Percentiles rank a stretch among this genome's conserved stretches.
These are phyloP conservation scores for Sphaerodactylus townsendi DNA, from an alignment of 2,113 vertebrate genomes.

Conservation along the genomic window DNA sequence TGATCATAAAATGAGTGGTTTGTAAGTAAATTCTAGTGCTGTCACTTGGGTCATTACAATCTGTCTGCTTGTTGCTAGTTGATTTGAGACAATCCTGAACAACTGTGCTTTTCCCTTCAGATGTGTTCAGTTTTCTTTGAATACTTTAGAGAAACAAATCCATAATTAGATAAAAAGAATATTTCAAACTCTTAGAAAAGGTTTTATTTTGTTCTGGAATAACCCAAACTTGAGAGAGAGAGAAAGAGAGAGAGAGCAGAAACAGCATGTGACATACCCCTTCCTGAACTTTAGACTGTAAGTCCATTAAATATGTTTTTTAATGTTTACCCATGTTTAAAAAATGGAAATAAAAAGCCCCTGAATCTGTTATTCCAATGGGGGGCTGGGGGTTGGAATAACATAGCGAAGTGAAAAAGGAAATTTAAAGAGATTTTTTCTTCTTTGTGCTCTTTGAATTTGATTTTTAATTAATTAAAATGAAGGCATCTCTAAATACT, in stretches of 20 bases:
- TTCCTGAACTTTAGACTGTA: no score
- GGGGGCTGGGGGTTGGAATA: no score
- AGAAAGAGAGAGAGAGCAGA: no score
- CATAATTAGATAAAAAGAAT: constrained; percentile 24
- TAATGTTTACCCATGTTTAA: no score
- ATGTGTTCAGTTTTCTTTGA: constrained; percentile 39
- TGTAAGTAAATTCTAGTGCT: constrained; percentile 31
- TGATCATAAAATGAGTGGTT: constrained; percentile 14
- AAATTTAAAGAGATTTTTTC: constrained; percentile 30
- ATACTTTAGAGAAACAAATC: constrained; percentile 31
- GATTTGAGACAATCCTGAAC: constrained; percentile 21
- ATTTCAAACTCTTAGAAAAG: constrained; percentile 19
- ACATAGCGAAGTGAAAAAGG: not conserved
- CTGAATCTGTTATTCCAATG: no score
- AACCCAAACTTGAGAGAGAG: not conserved
- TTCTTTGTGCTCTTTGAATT: not conserved
- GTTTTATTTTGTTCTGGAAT: constrained; percentile 18
- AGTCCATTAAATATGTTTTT: no score
- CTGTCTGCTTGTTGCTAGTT: not conserved
- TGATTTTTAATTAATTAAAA: not conserved
- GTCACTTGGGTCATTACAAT: not conserved
- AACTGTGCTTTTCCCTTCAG: not conserved
- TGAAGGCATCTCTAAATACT: not conserved
- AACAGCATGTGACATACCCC: no score
- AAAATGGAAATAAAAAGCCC: no score